Base-by-base conservation (phyloP, 2,888 invertebrate genomes). In the Syrista parreyssii region DNA sequence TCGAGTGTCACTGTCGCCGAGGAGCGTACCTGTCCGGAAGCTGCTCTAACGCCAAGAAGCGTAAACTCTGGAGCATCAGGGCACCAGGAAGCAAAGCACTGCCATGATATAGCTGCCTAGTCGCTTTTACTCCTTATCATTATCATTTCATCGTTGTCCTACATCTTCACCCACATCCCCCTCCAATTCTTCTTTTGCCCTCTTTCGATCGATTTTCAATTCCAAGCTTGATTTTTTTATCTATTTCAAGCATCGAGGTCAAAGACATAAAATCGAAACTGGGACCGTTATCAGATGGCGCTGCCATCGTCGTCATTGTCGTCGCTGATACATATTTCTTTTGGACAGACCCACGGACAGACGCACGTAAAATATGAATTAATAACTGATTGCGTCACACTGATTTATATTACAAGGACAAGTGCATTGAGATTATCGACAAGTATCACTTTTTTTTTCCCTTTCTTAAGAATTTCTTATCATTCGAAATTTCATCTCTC, bases 71-170 rank as follows among this genome's bases (percentile, higher is more conserved):
- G 40, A 40, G 40, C 40, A 40, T 40, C 40, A 40, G 69, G 69
- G 30, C 69, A 69, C 30, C 40, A 69, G 69, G 69, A 69, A 69
- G 69, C 69, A 68, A 77, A 35, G 75, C 73, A n/a, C 36, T 76
- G 75, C 77, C 73, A 77, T 55, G 68, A 81, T 80, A 80, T 81
- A 79, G 80, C 81, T 82, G 79, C 79, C 84, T 82, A 83, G 82
- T 84, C 82, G 85, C 78, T 79, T 81, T 78, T 82, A 77, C 75
- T 82, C 80, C 78, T 79, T 80, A 79, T 74, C 79, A 12, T 69
- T 15, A 4, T 40, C 40, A 40, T 40, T 40, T 40, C 40, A 40
- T 40, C 40, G 15, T 40, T 40, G 12, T 40, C 40, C 4, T 40
- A 40, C 40, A 15, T 40, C 15, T 40, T 40, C 40, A 40, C 4